Evolutionary conservation across 2,113 vertebrate genomes (phyloP).

Genomic region (Cervus canadensis): DNA sequence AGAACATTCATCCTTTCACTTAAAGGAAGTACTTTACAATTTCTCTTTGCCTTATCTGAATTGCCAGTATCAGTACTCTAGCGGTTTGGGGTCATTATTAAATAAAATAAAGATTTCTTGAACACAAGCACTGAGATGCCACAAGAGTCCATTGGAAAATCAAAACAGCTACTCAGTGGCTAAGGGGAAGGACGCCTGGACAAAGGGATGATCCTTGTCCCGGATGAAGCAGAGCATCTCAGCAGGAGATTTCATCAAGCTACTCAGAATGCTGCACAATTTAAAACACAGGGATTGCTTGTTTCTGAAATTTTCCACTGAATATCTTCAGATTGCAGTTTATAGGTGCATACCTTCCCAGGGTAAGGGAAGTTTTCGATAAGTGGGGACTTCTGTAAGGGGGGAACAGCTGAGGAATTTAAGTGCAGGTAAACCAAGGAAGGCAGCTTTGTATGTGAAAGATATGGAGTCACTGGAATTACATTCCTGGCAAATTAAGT

Average conservation of each 20-base stretch:
- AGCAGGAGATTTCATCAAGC: background rate
- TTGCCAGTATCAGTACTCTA: too few species aligned
- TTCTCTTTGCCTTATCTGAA: background rate
- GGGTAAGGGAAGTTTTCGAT: background rate
- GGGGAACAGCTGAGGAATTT: background rate
- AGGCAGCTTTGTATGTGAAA: background rate
- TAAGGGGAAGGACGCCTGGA: fast-evolving
- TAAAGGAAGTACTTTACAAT: background rate
- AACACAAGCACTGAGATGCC: background rate
- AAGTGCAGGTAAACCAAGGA: background rate
- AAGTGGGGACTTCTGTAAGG: background rate
- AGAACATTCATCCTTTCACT: background rate
- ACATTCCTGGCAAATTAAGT: background rate
- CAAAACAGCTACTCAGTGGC: background rate
- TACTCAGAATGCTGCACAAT: background rate
- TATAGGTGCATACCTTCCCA: background rate
- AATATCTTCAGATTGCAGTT: background rate
- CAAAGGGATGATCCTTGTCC: background rate
- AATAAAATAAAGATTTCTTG: background rate
- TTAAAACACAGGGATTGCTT: background rate
- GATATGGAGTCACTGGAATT: background rate
- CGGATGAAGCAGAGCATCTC: background rate
- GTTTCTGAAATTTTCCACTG: background rate
- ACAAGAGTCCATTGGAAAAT: background rate
- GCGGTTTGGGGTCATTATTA: background rate